Conservation (phyloP, 2,888 invertebrate genomes). For the Eupithecia insigniata region DNA sequence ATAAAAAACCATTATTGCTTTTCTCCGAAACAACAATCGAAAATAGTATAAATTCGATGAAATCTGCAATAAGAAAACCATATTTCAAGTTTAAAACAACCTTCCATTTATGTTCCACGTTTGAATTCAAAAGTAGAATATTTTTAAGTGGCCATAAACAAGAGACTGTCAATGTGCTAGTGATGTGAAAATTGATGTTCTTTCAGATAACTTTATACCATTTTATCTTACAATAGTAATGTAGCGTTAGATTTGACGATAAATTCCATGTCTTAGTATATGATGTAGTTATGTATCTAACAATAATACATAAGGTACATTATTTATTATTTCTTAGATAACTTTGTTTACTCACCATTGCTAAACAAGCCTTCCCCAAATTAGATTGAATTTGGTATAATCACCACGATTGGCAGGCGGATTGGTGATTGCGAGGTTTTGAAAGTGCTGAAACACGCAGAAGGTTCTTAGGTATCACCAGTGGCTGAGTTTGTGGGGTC, state of each 20-base stretch:
- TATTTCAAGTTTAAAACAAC: constrained; percentile 33
- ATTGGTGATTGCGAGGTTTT: no score
- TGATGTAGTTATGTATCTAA: no score
- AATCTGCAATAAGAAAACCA: constrained; percentile 27
- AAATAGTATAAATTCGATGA: constrained; percentile 19
- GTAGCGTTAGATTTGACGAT: background rate
- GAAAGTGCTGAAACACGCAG: no score
- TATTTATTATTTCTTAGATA: no score
- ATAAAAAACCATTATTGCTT: constrained; percentile 4
- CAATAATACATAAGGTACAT: no score
- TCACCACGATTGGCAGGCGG: no score
- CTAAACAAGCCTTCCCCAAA: no score
- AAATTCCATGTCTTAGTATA: no score
- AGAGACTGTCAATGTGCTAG: constrained; percentile 63
- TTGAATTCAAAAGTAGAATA: constrained; percentile 45
- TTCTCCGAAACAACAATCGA: constrained; percentile 9
- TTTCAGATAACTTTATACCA: constrained; percentile 51
- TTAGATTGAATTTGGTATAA: no score
- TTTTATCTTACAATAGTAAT: constrained; percentile 21
- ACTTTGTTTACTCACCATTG: no score
- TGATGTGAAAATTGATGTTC: constrained; percentile 53
- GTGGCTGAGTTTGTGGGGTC: no score
- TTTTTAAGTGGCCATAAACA: constrained; percentile 58
- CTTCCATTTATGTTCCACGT: constrained; percentile 38
- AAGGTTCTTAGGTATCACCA: no score